Conservation (phyloP, 2,888 invertebrate genomes). For the Catocala sponsa region DNA sequence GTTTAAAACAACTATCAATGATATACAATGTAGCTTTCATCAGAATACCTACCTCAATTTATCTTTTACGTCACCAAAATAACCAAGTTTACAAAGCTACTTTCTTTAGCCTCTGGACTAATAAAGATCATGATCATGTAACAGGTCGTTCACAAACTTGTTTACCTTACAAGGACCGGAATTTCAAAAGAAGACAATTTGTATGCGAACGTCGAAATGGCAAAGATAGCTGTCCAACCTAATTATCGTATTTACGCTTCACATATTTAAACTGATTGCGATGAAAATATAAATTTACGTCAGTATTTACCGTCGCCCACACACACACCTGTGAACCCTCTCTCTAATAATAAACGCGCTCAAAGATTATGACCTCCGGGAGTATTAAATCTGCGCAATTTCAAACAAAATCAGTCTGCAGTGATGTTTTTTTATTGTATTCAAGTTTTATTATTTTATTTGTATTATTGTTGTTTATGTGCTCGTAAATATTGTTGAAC, state of each 20-base stretch:
- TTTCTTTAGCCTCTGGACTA: too few species aligned
- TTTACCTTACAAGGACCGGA: too few species aligned
- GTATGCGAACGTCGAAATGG: not conserved
- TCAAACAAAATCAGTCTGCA: constrained; percentile 22
- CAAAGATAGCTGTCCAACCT: constrained; percentile 10
- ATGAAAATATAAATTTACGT: constrained; percentile 26
- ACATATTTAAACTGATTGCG: constrained; percentile 5
- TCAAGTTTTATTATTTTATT: constrained; percentile 24
- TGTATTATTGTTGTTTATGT: constrained; percentile 10
- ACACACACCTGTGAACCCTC: constrained; percentile 8
- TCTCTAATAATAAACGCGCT: constrained; percentile 24
- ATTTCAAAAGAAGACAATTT: too few species aligned
- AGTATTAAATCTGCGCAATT: constrained; percentile 28
- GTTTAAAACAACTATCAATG: too few species aligned
- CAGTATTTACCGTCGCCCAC: constrained; percentile 16
- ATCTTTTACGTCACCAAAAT: too few species aligned
- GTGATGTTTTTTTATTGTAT: constrained; percentile 22
- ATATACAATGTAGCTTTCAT: too few species aligned
- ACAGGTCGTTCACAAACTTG: too few species aligned
- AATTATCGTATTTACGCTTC: constrained; percentile 4
- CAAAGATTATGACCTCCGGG: constrained; percentile 17
- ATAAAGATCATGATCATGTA: too few species aligned
- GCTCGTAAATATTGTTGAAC: constrained; percentile 11
- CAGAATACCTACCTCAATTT: too few species aligned
- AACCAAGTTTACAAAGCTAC: too few species aligned